phyloP scores from a whole-genome alignment of 2,113 vertebrate genomes.

The Microcebus ravelobensis region DNA sequence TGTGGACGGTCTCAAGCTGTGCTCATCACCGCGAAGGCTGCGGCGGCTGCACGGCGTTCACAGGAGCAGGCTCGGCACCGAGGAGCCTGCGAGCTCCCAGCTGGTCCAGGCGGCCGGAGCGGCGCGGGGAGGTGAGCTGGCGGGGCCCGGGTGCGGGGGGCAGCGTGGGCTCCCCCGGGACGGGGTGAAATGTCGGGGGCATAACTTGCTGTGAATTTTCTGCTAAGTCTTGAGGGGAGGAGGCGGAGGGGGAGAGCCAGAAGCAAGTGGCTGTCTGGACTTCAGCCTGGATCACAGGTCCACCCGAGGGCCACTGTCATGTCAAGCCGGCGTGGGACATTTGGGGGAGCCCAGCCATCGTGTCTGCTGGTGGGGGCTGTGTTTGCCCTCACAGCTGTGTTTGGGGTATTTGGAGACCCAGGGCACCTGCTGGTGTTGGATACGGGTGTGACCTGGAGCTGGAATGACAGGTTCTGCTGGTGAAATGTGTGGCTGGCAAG shows the following conservation, averaged over 20 bases:
- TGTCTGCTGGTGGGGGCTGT: background rate
- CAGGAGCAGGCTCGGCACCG: constrained; percentile 79
- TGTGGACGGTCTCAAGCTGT: constrained; percentile 88
- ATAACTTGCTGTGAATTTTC: constrained; percentile 50
- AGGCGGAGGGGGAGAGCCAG: background rate
- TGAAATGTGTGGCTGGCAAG: background rate
- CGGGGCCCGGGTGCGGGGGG: background rate
- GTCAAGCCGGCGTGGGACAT: accelerated
- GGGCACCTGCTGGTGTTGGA: background rate
- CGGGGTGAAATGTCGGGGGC: background rate
- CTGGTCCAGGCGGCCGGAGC: constrained; percentile 69
- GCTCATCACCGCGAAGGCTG: constrained; percentile 83
- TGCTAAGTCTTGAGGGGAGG: background rate
- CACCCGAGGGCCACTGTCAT: background rate
- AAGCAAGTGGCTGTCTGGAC: background rate
- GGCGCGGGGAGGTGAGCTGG: constrained; percentile 78
- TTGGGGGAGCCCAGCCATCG: background rate
- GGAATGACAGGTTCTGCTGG: background rate
- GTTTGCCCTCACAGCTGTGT: background rate
- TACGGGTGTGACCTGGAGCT: background rate
- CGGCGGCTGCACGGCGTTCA: constrained; percentile 77
- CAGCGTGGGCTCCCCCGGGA: background rate
- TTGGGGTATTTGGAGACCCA: background rate
- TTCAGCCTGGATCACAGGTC: background rate
- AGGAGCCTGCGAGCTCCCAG: constrained; percentile 76